phyloP scores from a whole-genome alignment of 2,113 vertebrate genomes.

The Oncorhynchus clarkii region DNA sequence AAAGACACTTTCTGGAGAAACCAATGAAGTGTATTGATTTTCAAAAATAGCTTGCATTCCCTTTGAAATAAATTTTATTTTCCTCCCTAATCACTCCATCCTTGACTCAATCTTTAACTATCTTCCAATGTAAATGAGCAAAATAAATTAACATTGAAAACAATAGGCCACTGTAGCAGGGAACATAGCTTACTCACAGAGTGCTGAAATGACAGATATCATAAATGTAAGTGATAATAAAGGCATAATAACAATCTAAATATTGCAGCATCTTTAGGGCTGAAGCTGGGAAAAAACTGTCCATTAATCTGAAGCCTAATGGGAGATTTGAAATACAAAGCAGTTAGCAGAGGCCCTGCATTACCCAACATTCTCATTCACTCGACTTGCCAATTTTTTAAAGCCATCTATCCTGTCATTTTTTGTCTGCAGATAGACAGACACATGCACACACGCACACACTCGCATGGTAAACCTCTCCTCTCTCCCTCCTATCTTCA shows the following conservation, averaged over 20 bases:
- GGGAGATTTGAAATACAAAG: constrained; percentile 54
- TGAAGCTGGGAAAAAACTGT: constrained; percentile 36
- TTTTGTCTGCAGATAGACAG: constrained; percentile 42
- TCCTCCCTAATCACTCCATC: too few species aligned
- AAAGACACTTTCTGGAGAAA: too few species aligned
- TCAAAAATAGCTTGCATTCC: too few species aligned
- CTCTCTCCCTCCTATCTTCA: too few species aligned
- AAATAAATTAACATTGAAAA: background rate
- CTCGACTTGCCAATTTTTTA: too few species aligned
- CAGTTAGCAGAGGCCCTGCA: background rate
- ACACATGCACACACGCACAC: constrained; percentile 2
- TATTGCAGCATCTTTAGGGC: constrained; percentile 44
- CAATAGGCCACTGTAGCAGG: constrained; percentile 32
- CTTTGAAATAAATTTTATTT: too few species aligned
- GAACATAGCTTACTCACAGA: constrained; percentile 31
- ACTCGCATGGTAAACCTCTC: too few species aligned
- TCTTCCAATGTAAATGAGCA: constrained; percentile 33
- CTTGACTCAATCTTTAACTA: background rate
- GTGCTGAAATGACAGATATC: constrained; percentile 42
- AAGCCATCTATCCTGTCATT: constrained; percentile 19
- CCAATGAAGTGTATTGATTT: too few species aligned
- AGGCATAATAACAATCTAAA: constrained; percentile 49
- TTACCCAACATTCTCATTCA: background rate
- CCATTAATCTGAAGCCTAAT: constrained; percentile 51
- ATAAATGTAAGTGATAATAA: constrained; percentile 50